Base-by-base conservation (phyloP, 1,140 invertebrate genomes). In the Pseudomyrmex dendroicus region DNA sequence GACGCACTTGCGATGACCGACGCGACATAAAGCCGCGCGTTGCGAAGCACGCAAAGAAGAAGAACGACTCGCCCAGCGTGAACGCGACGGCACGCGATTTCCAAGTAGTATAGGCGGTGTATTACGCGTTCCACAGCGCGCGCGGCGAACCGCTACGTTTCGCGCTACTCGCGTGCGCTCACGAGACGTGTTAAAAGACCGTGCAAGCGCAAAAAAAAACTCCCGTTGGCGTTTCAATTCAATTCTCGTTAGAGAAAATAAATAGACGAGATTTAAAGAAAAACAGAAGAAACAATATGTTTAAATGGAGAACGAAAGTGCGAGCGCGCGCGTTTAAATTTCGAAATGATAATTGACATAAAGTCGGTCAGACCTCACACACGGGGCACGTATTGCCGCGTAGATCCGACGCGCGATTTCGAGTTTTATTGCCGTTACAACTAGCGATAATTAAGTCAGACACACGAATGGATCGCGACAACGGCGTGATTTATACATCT, bases 401-500 rank as follows among this genome's bases (percentile, higher is more conserved):
- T 61, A 61, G 25, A 0, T 12, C 35, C 50, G 44, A 22, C 35
- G 61, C 3, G 8, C 35, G 64, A 70, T 46, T 70, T 59, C 44
- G 12, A 72, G 70, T 80, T 80, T 72, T 57, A 20, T 72, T 72
- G 50, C 76, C 25, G 54, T 50, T 48, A 59, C 76, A 17, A 59
- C 5, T 48, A 57, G 44, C 54, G 44, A n/a, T 80, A 80, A 80
- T 80, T 80, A 80, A 80, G 44, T 70, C 76, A 17, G 54, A 72
- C 54, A 50, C 54, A 50, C 54, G 66, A 72, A 80, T 35, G 54
- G 44, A 80, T 52, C 54, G 82, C 72, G 72, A 82, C 80, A 83
- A 86, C 78, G 66, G 52, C 57, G 59, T 77, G 86, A 87, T 83
- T 86, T 86, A 74, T 80, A 86, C 67, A 67, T 73, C 59, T 76